A percentile compares a stretch with the other conserved stretches of the same genome.
phyloP scores from a whole-genome alignment of 2,797 vertebrate species.

The Peromyscus eremicus region DNA sequence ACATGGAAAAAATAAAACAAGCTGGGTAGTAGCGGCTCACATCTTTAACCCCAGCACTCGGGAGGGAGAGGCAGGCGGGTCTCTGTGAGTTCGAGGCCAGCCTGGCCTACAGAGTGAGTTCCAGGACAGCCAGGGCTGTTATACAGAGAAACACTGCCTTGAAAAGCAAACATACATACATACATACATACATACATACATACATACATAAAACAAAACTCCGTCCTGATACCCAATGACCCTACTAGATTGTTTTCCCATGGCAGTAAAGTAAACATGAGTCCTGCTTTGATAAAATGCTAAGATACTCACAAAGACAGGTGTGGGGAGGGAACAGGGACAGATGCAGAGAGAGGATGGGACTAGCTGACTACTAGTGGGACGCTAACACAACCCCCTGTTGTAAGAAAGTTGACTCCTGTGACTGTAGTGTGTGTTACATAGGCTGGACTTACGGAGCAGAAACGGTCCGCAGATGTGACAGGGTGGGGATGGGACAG shows the following conservation, averaged over 20 bases:
- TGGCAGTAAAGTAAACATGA: background rate
- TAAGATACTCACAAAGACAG: background rate
- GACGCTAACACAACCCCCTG: background rate
- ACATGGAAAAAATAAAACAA: background rate
- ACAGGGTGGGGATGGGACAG: no score
- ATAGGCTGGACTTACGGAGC: background rate
- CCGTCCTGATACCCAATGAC: background rate
- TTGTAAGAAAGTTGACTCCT: fast-evolving
- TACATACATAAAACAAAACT: background rate
- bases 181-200: no score
- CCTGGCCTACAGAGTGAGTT: no score
- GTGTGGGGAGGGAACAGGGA: no score
- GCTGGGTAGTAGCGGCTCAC: no score
- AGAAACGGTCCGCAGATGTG: background rate
- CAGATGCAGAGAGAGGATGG: no score
- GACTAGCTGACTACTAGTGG: background rate
- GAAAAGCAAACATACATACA: no score
- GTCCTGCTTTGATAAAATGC: background rate
- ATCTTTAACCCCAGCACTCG: no score
- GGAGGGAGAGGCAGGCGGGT: no score
- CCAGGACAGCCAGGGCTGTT: no score
- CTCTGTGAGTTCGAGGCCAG: no score
- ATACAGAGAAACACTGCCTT: no score
- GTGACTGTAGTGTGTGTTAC: fast-evolving
- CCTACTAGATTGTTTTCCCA: background rate